These are phyloP conservation scores for Nymphalis polychloros DNA, from an alignment of 2,888 invertebrate species.

Conservation along the genomic window DNA sequence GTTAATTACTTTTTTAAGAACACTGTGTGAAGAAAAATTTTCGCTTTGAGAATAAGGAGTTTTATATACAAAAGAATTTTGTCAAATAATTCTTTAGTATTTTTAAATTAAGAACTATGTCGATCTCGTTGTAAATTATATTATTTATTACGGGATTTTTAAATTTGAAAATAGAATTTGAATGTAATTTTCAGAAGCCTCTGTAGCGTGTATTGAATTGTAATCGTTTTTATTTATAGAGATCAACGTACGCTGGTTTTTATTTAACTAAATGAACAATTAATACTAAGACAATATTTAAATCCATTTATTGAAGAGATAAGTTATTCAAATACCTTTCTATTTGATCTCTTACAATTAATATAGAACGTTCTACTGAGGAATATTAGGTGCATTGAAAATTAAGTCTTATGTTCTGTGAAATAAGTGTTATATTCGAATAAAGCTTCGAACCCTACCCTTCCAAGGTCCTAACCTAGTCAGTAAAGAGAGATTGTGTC, in stretches of 20 bases:
- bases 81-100: slow-evolving; percentile 13
- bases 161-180: no score
- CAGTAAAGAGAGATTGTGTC: slow-evolving; percentile 21
- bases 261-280: no score
- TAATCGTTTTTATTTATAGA: no score
- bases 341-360: slow-evolving; percentile 1
- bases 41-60: slow-evolving; percentile 22
- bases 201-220: no score
- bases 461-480: slow-evolving; percentile 11
- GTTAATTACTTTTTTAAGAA: slow-evolving; percentile 39
- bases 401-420: background rate
- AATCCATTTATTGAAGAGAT: background rate
- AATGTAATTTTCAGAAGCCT: no score
- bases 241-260: no score
- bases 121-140: no score
- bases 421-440: background rate
- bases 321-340: slow-evolving; percentile 1
- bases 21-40: slow-evolving; percentile 28
- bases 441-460: slow-evolving; percentile 6
- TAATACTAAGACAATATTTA: background rate
- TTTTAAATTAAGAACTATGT: background rate
- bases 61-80: slow-evolving; percentile 14
- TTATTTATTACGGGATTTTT: no score
- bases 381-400: background rate
- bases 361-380: background rate